These are phyloP conservation scores for Lasioglossum marginatum DNA, from an alignment of 2,888 invertebrate species.

Conservation along the genomic window DNA sequence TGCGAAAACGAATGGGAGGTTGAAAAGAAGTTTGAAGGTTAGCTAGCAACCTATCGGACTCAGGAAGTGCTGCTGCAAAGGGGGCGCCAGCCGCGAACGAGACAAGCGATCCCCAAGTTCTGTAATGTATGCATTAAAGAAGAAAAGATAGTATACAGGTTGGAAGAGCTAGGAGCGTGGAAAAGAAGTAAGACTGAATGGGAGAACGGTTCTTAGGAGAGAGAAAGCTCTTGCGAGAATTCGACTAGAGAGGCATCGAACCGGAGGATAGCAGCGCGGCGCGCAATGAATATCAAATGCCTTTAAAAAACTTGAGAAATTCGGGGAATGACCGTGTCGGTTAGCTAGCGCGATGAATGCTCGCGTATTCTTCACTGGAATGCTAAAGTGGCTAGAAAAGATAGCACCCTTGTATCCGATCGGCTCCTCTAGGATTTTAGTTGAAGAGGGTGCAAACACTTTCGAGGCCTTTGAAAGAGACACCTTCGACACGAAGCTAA, in stretches of 20 bases:
- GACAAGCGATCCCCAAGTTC: background rate
- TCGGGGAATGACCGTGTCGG: background rate
- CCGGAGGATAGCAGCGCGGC: background rate
- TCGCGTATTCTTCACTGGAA: background rate
- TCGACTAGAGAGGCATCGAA: background rate
- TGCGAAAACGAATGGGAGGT: too few relatives aligned
- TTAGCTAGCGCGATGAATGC: background rate
- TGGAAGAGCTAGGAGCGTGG: background rate
- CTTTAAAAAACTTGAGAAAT: slow-evolving; percentile 1
- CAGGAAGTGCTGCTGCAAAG: background rate
- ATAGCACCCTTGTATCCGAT: background rate
- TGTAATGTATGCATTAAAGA: slow-evolving; percentile 1
- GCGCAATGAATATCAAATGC: background rate
- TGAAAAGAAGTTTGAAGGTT: background rate
- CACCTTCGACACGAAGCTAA: background rate
- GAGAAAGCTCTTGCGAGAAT: background rate
- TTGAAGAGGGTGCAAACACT: background rate
- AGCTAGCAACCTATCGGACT: background rate
- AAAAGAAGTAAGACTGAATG: background rate
- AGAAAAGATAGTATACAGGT: background rate
- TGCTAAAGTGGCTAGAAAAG: background rate
- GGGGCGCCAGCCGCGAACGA: too few relatives aligned
- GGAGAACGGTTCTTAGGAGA: background rate
- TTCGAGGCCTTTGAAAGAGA: background rate
- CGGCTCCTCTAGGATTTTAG: background rate